Percentiles rank a stretch among this genome's conserved stretches.
These are phyloP conservation scores for Ivindomyrus marchei DNA, from an alignment of 2,113 vertebrate species.

Conservation along the genomic window DNA sequence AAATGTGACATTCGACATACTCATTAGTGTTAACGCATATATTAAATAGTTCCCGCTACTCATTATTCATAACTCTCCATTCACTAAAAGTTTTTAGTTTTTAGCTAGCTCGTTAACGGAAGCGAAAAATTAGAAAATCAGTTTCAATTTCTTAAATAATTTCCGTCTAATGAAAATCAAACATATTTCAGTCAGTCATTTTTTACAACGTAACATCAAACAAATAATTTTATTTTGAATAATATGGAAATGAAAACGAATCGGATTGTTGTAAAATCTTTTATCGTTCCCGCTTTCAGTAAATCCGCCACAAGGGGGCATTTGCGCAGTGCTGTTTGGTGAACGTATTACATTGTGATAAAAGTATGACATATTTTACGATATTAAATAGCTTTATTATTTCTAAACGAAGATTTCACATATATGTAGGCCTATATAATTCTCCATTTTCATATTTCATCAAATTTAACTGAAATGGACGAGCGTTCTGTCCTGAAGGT, in stretches of 20 bases:
- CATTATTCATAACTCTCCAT: not conserved
- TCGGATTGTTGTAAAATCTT: not conserved
- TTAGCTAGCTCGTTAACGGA: not conserved
- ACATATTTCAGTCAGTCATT: not conserved
- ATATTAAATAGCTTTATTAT: not conserved
- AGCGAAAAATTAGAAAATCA: not conserved
- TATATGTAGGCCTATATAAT: not conserved
- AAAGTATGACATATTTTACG: not conserved
- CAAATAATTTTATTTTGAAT: not conserved
- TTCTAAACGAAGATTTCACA: not conserved
- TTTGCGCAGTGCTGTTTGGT: not conserved
- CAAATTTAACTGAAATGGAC: not conserved
- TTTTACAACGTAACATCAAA: not conserved
- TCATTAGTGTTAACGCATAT: not conserved
- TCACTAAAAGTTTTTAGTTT: not conserved
- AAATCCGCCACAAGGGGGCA: not conserved
- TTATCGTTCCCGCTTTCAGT: not conserved
- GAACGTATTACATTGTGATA: not conserved
- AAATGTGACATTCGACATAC: not conserved
- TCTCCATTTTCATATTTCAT: not conserved
- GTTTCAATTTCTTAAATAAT: not conserved
- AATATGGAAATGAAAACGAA: not conserved
- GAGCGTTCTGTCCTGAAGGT: not conserved
- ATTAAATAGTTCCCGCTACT: not conserved
- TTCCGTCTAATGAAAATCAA: not conserved